phyloP scores from a whole-genome alignment of 1,140 invertebrate genomes.

The Hermetia illucens region DNA sequence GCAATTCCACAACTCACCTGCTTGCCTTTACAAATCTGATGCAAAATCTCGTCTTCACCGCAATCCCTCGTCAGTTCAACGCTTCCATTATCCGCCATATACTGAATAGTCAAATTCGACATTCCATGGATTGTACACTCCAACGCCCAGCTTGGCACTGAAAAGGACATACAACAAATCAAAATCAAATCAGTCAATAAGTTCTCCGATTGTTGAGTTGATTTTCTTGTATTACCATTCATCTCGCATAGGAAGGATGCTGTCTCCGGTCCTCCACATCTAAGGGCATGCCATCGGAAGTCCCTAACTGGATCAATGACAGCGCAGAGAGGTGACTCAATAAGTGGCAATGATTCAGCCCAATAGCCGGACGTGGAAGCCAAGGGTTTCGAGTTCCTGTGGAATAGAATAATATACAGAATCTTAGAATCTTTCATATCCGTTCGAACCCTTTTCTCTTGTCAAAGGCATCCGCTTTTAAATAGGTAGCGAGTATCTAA shows the following conservation, averaged over 20 bases:
- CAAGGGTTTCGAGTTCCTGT: slow-evolving; percentile 35
- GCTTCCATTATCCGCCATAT: slow-evolving; percentile 59
- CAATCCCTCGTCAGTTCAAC: slow-evolving; percentile 79
- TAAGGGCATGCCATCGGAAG: slow-evolving; percentile 52
- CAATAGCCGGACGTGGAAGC: slow-evolving; percentile 46
- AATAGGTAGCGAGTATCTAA: too few relatives aligned
- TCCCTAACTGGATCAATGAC: slow-evolving; percentile 52
- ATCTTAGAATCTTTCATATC: too few relatives aligned
- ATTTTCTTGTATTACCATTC: slow-evolving; percentile 44
- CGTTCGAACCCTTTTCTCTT: too few relatives aligned
- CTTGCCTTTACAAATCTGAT: slow-evolving; percentile 52
- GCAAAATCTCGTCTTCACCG: slow-evolving; percentile 58
- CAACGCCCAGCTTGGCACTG: slow-evolving; percentile 54
- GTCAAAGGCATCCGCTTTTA: too few relatives aligned
- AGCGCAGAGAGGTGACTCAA: slow-evolving; percentile 43
- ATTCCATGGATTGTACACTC: slow-evolving; percentile 51
- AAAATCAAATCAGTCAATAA: neutral
- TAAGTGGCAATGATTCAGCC: slow-evolving; percentile 36
- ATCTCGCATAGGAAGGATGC: slow-evolving; percentile 61
- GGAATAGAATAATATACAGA: slow-evolving; percentile 1
- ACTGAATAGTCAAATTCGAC: slow-evolving; percentile 51
- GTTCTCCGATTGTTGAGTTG: too few relatives aligned
- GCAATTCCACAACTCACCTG: slow-evolving; percentile 41
- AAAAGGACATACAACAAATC: slow-evolving; percentile 12
- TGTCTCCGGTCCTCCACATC: slow-evolving; percentile 53